These are phyloP conservation scores for Sericinus montela DNA, from an alignment of 2,888 invertebrate species.

Conservation along the genomic window DNA sequence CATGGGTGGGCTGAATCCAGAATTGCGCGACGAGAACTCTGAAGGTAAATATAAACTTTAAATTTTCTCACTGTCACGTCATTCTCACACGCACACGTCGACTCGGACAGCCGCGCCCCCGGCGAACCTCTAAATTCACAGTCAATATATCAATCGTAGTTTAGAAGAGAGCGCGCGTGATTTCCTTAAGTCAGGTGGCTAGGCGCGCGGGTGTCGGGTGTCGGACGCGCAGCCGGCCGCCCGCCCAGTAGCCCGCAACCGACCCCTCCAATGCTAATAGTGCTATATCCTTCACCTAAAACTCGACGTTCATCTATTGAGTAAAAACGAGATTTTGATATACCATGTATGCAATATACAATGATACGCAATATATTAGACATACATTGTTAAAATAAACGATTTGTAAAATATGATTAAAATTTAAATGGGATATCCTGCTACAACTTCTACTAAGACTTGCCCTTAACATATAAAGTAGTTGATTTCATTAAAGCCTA, in stretches of 20 bases:
- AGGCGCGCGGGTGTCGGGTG: conserved; percentile 72
- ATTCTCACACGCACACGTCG: conserved; percentile 73
- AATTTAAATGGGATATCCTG: too few species aligned
- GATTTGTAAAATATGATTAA: too few species aligned
- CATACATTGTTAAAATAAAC: too few species aligned
- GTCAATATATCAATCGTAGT: conserved; percentile 29
- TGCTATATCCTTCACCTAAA: neutral
- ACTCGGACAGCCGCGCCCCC: conserved; percentile 79
- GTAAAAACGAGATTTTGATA: too few species aligned
- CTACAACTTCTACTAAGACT: too few species aligned
- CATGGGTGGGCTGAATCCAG: conserved; percentile 64
- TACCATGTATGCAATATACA: too few species aligned
- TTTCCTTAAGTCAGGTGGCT: conserved; percentile 50
- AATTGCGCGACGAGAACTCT: conserved; percentile 66
- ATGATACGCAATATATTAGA: too few species aligned
- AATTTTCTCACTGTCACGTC: conserved; percentile 52
- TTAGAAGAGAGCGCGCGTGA: conserved; percentile 61
- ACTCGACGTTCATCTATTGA: neutral
- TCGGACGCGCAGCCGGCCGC: conserved; percentile 40
- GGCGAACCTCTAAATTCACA: conserved; percentile 58
- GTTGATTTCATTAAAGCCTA: too few species aligned
- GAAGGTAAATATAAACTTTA: conserved; percentile 60
- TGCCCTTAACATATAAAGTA: too few species aligned
- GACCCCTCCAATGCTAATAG: conserved; percentile 18
- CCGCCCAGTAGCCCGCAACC: conserved; percentile 29